Percentiles rank a stretch among this genome's conserved stretches.
These are phyloP conservation scores for Intellagama lesueurii DNA, from an alignment of 2,797 vertebrate species.

Conservation along the genomic window DNA sequence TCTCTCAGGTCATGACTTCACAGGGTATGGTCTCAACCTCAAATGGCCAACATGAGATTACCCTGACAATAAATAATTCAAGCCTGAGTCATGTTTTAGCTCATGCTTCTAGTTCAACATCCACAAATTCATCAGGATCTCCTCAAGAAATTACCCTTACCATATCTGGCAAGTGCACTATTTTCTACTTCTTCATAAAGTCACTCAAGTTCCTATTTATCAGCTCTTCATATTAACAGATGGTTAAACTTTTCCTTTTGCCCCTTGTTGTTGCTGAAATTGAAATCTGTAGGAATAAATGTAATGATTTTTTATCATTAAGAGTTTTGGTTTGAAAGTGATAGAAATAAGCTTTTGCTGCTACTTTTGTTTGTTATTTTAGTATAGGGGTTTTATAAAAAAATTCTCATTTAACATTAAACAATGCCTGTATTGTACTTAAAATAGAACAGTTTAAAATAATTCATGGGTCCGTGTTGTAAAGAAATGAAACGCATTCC, in stretches of 20 bases:
- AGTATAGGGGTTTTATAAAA: background rate
- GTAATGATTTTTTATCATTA: background rate
- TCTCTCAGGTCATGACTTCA: conserved; percentile 90
- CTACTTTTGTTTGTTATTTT: background rate
- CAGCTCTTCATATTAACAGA: background rate
- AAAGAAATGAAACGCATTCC: background rate
- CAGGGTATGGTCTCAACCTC: conserved; percentile 85
- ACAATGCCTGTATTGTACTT: background rate
- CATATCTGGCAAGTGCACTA: conserved; percentile 88
- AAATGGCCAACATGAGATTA: conserved; percentile 90
- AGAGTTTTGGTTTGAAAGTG: background rate
- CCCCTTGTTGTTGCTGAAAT: background rate
- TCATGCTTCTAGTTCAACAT: conserved; percentile 83
- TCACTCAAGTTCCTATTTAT: background rate
- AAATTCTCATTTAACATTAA: background rate
- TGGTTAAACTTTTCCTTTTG: background rate
- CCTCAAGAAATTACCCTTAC: conserved; percentile 97
- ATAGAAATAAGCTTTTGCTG: background rate
- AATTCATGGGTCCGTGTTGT: background rate
- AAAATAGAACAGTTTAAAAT: background rate
- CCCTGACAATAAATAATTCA: conserved; percentile 96
- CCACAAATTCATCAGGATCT: conserved; percentile 78
- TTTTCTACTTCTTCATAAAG: conserved; percentile 17
- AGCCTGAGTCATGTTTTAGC: conserved; percentile 92
- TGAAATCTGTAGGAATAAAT: background rate